Evolutionary conservation across 2,113 vertebrate genomes (phyloP), one percentile per base, ranked within the genome.

Genomic region (Oncorhynchus clarkii): DNA sequence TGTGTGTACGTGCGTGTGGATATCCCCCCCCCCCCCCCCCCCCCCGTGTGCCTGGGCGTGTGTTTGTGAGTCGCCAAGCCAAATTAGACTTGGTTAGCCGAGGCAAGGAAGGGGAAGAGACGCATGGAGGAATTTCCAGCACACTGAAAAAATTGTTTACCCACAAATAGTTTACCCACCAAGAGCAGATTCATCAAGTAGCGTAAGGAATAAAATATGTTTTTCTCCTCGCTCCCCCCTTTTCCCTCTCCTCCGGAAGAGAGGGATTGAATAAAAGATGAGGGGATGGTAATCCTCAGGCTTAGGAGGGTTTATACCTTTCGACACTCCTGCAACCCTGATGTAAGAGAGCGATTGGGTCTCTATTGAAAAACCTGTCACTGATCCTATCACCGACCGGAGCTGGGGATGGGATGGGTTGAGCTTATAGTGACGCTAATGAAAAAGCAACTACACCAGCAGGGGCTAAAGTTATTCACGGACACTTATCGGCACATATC

Each of bases 81-180:
- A 86, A 93, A 93, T 92, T 92, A 92, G 91, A 94, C 93, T 93
- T 90, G 16, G 16, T 54, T 89, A 88, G 86, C 78, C 62, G 84
- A 88, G 86, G 88, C 87, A 87, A 88, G 87, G 77, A 87, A 87
- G 87, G 78, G 83, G 80, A 82, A 88, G 89, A 89, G 88, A 92
- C 84, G 93, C 90, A 90, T 92, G 92, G 89, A 91, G 90, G 90
- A 92, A 91, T 91, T 54, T 91, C 89, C 84, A 45, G 39, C 9
- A 90, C 90, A 89, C 84, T 88, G 91, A 90, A 88, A 45, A 45
- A 45, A 11, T 6, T 34, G 39, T 45, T 45, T 11, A 88, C 92
- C 94, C 93, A 94, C 94, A 94, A 94, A 94, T 94, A 93, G 92
- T 94, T 94, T 92, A 94, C 89, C 88, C 90, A 92, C 85, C 91